Percentiles rank a stretch among this genome's conserved stretches.
Evolutionary conservation across 2,797 vertebrate species (phyloP).

Genomic region (Thaleichthys pacificus): DNA sequence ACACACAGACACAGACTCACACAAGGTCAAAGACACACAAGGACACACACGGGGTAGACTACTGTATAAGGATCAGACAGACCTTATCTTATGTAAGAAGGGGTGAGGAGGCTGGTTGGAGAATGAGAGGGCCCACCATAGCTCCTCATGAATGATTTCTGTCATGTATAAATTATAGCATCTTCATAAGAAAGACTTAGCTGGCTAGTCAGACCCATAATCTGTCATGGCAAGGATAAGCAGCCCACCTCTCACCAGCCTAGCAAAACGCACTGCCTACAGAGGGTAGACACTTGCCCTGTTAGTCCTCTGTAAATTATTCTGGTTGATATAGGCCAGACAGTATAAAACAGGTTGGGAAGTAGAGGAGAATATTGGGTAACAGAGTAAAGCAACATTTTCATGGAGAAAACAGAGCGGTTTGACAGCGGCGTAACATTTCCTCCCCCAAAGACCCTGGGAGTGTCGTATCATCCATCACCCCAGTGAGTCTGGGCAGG

Average conservation of each 20-base stretch:
- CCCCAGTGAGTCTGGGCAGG: neutral
- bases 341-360: constrained; percentile 13
- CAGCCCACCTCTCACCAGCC: constrained; percentile 7
- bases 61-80: neutral
- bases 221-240: constrained; percentile 1
- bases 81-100: neutral
- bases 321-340: constrained; percentile 29
- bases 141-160: constrained; percentile 9
- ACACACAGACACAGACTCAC: neutral
- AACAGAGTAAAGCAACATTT: too few species aligned
- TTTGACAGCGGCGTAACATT: neutral
- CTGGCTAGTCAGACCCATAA: constrained; percentile 10
- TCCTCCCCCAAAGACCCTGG: neutral
- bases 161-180: constrained; percentile 40
- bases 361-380: too few species aligned
- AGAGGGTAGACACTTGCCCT: constrained; percentile 3
- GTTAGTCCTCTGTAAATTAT: constrained; percentile 18
- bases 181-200: constrained; percentile 16
- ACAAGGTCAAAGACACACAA: neutral
- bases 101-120: neutral
- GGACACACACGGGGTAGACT: neutral
- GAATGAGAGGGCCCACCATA: neutral
- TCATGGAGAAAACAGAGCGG: neutral
- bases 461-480: neutral
- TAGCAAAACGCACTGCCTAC: too few species aligned